These are phyloP conservation scores for Mesembrinibis cayennensis DNA, from an alignment of 2,113 vertebrate genomes.

Conservation along the genomic window DNA sequence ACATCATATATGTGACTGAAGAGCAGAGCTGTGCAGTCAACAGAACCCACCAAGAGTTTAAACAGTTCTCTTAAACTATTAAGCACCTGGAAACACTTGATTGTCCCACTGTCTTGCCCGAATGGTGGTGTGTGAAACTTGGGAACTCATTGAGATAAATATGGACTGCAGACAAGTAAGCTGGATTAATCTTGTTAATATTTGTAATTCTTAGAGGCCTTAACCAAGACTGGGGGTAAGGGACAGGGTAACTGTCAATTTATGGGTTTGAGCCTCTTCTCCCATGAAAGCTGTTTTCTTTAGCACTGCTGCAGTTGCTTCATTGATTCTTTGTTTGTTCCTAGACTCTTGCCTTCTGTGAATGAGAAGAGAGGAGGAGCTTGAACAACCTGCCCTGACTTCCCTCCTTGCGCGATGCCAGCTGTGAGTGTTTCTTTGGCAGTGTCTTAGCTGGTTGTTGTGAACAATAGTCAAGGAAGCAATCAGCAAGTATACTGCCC, in stretches of 20 bases:
- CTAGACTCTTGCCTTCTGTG: not conserved
- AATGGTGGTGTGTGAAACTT: not conserved
- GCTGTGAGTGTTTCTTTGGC: constrained; percentile 99
- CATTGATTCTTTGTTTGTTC: not conserved
- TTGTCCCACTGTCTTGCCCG: not conserved
- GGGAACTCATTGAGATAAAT: not conserved
- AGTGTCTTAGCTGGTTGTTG: constrained; percentile 99
- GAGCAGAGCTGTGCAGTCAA: not conserved
- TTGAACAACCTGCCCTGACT: not conserved
- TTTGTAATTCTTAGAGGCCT: not conserved
- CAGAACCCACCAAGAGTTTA: not conserved
- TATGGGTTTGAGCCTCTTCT: not conserved
- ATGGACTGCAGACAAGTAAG: not conserved
- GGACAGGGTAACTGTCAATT: not conserved
- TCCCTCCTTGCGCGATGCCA: constrained; percentile 4
- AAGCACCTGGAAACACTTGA: not conserved
- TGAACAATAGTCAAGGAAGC: constrained; percentile 92
- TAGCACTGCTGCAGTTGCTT: not conserved
- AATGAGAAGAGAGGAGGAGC: not conserved
- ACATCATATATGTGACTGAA: rapidly evolving
- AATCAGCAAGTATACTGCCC: constrained; percentile 99
- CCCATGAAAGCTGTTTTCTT: not conserved
- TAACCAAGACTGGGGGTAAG: not conserved
- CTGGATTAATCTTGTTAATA: not conserved
- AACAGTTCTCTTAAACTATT: not conserved